A percentile compares a stretch with the other conserved stretches of the same genome.
phyloP scores from a whole-genome alignment of 1,140 invertebrate genomes.

The Berghia stephanieae region DNA sequence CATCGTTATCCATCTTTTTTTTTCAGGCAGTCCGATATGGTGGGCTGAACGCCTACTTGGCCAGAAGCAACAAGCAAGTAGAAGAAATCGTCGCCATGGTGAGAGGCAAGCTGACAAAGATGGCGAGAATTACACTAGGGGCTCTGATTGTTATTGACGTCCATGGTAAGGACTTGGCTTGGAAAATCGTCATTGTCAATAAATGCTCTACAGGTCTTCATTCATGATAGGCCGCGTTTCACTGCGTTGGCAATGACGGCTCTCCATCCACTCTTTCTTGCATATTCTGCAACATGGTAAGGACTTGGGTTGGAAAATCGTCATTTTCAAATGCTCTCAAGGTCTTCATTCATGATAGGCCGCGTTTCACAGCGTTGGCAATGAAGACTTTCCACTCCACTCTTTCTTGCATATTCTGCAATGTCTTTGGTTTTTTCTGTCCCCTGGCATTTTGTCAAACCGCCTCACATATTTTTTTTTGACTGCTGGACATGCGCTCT shows the following conservation, averaged over 20 bases:
- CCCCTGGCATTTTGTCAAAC: too few species aligned
- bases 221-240: not conserved
- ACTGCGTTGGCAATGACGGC: too few species aligned
- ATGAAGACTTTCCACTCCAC: too few species aligned
- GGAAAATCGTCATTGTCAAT: not conserved
- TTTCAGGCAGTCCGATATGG: slow-evolving; percentile 55
- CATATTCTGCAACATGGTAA: too few species aligned
- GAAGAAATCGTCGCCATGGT: slow-evolving; percentile 65
- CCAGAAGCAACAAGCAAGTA: slow-evolving; percentile 64
- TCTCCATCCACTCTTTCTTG: too few species aligned
- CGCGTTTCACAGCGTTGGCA: not conserved
- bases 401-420: too few species aligned
- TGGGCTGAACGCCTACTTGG: slow-evolving; percentile 57
- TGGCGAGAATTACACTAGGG: slow-evolving; percentile 65
- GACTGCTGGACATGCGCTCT: too few species aligned
- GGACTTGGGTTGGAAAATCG: not conserved
- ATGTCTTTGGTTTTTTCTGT: too few species aligned
- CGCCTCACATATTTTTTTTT: too few species aligned
- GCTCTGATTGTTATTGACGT: slow-evolving; percentile 68
- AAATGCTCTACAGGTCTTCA: not conserved
- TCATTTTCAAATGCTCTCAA: not conserved
- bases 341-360: not conserved
- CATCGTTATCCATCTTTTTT: not conserved
- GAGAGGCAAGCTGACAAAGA: slow-evolving; percentile 62
- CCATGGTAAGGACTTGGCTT: slow-evolving; percentile 60